A percentile compares a stretch with the other conserved stretches of the same genome.
Evolutionary conservation across 2,888 invertebrate species (phyloP).

Genomic region (Phalera bucephala): DNA sequence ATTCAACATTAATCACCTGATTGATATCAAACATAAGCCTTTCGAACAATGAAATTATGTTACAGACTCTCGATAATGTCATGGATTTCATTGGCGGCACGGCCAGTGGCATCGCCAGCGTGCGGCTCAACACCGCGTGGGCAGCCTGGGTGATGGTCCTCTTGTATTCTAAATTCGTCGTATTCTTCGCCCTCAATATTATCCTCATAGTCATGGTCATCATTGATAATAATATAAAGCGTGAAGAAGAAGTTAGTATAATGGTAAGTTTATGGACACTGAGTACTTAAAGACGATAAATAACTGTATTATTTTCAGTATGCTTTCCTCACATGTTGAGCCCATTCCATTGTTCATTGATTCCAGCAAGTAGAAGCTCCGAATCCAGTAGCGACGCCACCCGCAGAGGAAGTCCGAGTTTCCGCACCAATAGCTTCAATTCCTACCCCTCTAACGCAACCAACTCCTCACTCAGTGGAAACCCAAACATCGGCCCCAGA

Average conservation of each 20-base stretch:
- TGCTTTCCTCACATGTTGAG: no score
- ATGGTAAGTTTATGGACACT: no score
- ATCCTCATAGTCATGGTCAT: slow-evolving; percentile 50
- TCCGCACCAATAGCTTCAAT: slow-evolving; percentile 10
- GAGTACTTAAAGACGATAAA: no score
- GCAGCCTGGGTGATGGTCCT: slow-evolving; percentile 71
- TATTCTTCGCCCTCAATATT: slow-evolving; percentile 76
- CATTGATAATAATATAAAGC: slow-evolving; percentile 45
- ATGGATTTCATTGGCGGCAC: slow-evolving; percentile 56
- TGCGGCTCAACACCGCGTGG: slow-evolving; percentile 46
- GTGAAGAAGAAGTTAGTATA: slow-evolving; percentile 19
- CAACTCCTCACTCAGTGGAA: neutral
- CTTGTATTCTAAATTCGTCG: slow-evolving; percentile 66
- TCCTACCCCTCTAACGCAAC: slow-evolving; percentile 10
- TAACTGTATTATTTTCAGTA: no score
- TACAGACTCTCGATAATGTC: slow-evolving; percentile 56
- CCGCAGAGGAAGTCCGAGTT: slow-evolving; percentile 1
- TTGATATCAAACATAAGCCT: no score
- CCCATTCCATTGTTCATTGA: no score
- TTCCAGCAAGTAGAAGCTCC: slow-evolving; percentile 47
- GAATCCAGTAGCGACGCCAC: slow-evolving; percentile 1
- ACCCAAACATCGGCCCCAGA: slow-evolving; percentile 20
- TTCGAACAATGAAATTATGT: no score
- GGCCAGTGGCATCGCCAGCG: slow-evolving; percentile 48
- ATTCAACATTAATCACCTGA: no score